These are phyloP conservation scores for Yponomeuta cagnagella DNA, from an alignment of 2,888 invertebrate genomes.

Conservation along the genomic window DNA sequence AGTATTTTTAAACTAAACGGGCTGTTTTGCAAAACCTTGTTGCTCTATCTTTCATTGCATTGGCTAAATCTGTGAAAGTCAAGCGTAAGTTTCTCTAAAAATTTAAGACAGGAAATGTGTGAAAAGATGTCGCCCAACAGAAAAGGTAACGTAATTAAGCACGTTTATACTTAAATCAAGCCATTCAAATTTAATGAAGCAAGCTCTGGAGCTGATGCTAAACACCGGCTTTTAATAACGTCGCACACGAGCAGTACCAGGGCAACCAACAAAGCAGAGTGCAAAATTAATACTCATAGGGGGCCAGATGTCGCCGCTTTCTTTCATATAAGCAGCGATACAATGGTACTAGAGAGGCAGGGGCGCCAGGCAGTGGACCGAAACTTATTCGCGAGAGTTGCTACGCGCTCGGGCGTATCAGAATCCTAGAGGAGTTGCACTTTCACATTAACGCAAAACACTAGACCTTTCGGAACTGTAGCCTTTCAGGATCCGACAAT, in stretches of 20 bases:
- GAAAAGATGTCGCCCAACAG: no score
- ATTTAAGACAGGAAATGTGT: no score
- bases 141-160: no score
- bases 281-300: constrained; percentile 3
- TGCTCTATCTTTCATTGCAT: neutral
- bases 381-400: neutral
- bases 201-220: no score
- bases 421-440: no score
- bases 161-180: no score
- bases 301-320: neutral
- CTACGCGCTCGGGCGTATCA: neutral
- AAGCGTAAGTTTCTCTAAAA: neutral
- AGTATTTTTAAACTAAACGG: neutral
- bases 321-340: neutral
- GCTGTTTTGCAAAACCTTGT: neutral
- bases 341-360: neutral
- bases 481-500: no score
- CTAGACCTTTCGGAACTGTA: no score
- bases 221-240: neutral
- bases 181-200: no score
- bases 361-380: neutral
- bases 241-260: neutral
- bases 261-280: neutral
- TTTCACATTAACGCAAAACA: no score
- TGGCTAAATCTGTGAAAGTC: neutral